These are phyloP conservation scores for Sipha flava DNA, from an alignment of 1,140 invertebrate species.

Conservation along the genomic window DNA sequence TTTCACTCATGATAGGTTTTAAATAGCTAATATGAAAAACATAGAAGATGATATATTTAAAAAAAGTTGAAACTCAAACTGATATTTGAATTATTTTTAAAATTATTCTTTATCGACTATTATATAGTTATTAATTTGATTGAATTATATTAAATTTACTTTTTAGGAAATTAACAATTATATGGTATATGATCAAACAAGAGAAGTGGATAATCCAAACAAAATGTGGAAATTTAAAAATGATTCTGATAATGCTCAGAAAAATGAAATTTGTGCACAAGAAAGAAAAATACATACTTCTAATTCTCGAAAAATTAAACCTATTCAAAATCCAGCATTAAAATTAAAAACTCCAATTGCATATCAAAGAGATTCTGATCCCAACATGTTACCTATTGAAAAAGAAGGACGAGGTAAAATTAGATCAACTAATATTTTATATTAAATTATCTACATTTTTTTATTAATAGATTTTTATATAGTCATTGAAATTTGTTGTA, in stretches of 20 bases:
- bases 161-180: conserved; percentile 25
- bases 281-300: neutral
- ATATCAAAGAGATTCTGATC: conserved; percentile 67
- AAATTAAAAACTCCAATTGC: conserved; percentile 70
- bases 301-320: conserved; percentile 59
- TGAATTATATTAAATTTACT: neutral
- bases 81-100: no score
- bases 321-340: conserved; percentile 63
- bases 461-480: neutral
- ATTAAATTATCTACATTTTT: neutral
- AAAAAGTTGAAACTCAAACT: no score
- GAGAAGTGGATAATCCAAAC: neutral
- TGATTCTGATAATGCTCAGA: neutral
- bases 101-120: no score
- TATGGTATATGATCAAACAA: neutral
- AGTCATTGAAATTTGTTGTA: neutral
- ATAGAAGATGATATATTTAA: no score
- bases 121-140: no score
- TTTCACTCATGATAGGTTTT: no score
- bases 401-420: conserved; percentile 73
- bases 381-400: conserved; percentile 67
- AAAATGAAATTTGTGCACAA: neutral
- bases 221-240: neutral
- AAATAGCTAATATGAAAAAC: no score
- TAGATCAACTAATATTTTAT: no score